Evolutionary conservation across 1,140 invertebrate genomes (phyloP), one percentile per base, ranked within the genome.

Genomic region (Drosophila orena): DNA sequence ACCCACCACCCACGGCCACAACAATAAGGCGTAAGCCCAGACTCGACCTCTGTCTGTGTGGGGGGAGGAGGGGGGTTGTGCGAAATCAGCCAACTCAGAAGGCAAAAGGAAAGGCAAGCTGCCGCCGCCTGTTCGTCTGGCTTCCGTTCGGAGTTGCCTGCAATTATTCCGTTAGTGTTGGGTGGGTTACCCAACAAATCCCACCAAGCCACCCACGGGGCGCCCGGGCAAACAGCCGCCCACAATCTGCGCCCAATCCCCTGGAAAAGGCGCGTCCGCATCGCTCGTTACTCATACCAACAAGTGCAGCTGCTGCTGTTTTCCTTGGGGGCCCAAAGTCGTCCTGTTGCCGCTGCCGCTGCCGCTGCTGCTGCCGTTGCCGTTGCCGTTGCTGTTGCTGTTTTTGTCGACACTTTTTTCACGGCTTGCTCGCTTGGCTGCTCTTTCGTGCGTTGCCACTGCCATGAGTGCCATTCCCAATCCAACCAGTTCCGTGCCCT

Each of bases 401-500:
- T 88, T 88, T 88, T 88, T 84, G 84, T 84, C 84, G 84, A 88
- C 84, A 89, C 84, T 88, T 88, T 70, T 88, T 88, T 88, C 84
- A 88, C 84, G 84, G 84, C 79, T 89, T 89, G 85, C 77, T 89
- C 80, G 84, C 84, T 84, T 89, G 84, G 85, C 58, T 89, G 85
- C 84, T 89, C 84, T 88, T 89, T 89, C 84, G 84, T 88, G 79
- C 85, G 81, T 86, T 85, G 81, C 80, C 72, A 74, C 69, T 71
- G 72, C 73, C 56, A 57, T 49, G 73, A 68, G 64, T 47, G 5
- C 46, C 46, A 24, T 5, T 6, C 20, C 20, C 20, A 7, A 1
- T n/a, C 30, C 30, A 30, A 15, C 30, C 49, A 30, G 24, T 15
- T 15, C 61, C 52, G 54, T 62, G 6, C 15, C 65, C 44, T 27